These are phyloP conservation scores for Cyanoramphus novaezelandiae DNA, from an alignment of 2,113 vertebrate genomes.

Conservation along the genomic window DNA sequence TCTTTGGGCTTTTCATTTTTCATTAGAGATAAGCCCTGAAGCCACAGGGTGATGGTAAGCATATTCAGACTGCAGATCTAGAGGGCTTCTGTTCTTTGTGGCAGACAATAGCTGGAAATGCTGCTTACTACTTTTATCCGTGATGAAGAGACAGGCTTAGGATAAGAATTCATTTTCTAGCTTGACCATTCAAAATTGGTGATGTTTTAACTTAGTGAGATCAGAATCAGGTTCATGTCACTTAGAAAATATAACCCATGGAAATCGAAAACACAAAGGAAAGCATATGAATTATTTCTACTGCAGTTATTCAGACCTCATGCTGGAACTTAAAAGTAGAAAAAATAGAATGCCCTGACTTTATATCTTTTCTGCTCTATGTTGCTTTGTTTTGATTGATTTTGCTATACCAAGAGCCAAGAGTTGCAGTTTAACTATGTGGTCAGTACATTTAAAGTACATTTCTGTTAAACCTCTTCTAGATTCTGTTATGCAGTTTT, in stretches of 20 bases:
- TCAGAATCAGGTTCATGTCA: neutral
- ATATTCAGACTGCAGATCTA: neutral
- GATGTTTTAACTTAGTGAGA: neutral
- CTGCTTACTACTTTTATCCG: neutral
- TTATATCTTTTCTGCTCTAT: neutral
- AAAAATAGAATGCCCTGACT: neutral
- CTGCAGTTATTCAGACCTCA: neutral
- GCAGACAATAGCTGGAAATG: neutral
- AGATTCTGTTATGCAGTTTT: neutral
- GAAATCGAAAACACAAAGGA: neutral
- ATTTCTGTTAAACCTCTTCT: neutral
- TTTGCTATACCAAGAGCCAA: constrained; percentile 37
- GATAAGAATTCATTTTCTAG: neutral
- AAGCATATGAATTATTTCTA: neutral
- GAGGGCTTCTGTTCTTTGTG: neutral
- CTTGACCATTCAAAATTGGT: neutral
- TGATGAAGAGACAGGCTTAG: neutral
- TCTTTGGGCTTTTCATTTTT: neutral
- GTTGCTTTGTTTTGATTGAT: neutral
- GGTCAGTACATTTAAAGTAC: neutral
- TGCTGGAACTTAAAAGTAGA: neutral
- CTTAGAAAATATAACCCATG: neutral
- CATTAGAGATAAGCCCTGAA: neutral
- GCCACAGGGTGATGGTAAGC: neutral
- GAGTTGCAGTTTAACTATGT: neutral